phyloP scores from a whole-genome alignment of 1,140 invertebrate species.

The Papilio aristodemus region DNA sequence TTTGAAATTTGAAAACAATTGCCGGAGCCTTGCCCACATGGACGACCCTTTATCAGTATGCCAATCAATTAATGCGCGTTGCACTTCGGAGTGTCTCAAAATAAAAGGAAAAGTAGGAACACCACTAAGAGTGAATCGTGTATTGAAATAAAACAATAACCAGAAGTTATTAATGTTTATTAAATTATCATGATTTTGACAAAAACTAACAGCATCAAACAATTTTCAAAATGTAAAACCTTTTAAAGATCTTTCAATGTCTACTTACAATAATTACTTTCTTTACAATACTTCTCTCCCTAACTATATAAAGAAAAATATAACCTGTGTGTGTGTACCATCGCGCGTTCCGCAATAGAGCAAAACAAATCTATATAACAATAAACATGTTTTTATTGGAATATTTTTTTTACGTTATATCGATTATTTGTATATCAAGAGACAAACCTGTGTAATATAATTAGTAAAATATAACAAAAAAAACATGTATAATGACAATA shows the following conservation, averaged over 20 bases:
- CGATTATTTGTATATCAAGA: constrained; percentile 48
- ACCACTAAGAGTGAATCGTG: neutral
- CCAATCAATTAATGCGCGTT: too few relatives aligned
- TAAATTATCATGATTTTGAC: constrained; percentile 74
- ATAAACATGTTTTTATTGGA: constrained; percentile 47
- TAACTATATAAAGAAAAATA: constrained; percentile 39
- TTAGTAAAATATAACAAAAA: constrained; percentile 56
- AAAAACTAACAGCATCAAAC: constrained; percentile 73
- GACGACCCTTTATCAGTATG: too few relatives aligned
- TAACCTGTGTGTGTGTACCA: constrained; percentile 36
- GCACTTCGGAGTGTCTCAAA: too few relatives aligned
- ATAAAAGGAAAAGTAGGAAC: neutral
- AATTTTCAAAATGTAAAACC: constrained; percentile 66
- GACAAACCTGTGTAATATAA: constrained; percentile 55
- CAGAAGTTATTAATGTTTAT: constrained; percentile 73
- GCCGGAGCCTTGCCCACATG: too few relatives aligned
- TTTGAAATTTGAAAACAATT: too few relatives aligned
- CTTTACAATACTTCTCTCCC: constrained; percentile 40
- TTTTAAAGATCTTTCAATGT: constrained; percentile 47
- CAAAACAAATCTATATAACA: constrained; percentile 52
- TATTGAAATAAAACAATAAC: constrained; percentile 43
- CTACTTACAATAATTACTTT: constrained; percentile 42
- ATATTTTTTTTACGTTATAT: constrained; percentile 50
- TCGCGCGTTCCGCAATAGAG: constrained; percentile 31
- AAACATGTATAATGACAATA: constrained; percentile 53